phyloP scores from a whole-genome alignment of 2,888 invertebrate genomes.

The Portevinia maculata region DNA sequence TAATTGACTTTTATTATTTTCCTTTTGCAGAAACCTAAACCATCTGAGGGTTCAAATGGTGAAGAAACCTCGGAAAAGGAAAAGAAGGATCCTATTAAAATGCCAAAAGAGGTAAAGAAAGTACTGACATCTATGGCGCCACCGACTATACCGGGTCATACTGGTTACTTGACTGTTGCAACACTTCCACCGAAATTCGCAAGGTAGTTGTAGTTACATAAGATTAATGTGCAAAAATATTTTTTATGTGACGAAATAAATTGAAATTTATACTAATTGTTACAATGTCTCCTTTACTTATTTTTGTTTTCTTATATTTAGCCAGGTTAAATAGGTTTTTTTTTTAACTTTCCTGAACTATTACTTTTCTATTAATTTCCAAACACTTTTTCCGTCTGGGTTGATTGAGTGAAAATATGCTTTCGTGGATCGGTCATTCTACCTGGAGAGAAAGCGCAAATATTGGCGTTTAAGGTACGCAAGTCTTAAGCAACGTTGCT shows the following conservation, averaged over 20 bases:
- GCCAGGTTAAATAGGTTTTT: no score
- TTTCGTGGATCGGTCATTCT: no score
- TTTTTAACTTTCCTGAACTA: no score
- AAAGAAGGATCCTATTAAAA: slow-evolving; percentile 78
- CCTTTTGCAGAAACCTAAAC: slow-evolving; percentile 54
- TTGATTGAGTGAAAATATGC: no score
- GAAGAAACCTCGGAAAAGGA: slow-evolving; percentile 75
- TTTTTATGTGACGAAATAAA: slow-evolving; percentile 46
- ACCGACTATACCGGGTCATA: slow-evolving; percentile 93
- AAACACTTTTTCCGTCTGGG: no score
- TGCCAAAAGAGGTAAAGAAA: slow-evolving; percentile 83
- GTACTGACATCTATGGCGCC: slow-evolving; percentile 89
- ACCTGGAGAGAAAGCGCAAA: no score
- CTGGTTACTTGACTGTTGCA: slow-evolving; percentile 97
- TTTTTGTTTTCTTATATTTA: not conserved
- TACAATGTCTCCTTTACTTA: no score
- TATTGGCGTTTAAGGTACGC: no score
- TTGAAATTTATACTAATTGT: slow-evolving; percentile 10
- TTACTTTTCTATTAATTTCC: no score
- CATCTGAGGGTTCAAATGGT: slow-evolving; percentile 73
- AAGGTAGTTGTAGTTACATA: slow-evolving; percentile 24
- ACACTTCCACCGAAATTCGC: slow-evolving; percentile 87
- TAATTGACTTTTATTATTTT: slow-evolving; percentile 31
- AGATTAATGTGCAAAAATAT: slow-evolving; percentile 10
- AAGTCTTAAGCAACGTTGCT: no score